Percentiles rank a stretch among this genome's conserved stretches.
Evolutionary conservation across 2,888 invertebrate genomes (phyloP).

Genomic region (Tanypteryx hageni): DNA sequence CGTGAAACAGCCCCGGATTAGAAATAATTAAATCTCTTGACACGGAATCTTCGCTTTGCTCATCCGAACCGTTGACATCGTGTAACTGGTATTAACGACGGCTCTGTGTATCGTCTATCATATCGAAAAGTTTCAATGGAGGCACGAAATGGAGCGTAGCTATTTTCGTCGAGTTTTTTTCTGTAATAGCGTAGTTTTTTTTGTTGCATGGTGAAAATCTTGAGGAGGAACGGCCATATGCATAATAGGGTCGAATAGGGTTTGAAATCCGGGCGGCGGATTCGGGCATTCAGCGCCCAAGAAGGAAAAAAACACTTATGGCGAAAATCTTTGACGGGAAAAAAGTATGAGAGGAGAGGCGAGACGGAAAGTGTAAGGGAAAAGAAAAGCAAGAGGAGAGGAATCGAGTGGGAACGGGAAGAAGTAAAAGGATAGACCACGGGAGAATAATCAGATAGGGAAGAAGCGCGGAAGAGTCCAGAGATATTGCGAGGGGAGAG

Average conservation of each 20-base stretch:
- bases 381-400: background rate
- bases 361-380: background rate
- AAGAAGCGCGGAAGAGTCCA: constrained; percentile 68
- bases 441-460: constrained; percentile 72
- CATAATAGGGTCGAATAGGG: background rate
- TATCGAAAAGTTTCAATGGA: no score
- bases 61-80: no score
- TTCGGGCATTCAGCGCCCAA: background rate
- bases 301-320: no score
- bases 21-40: constrained; percentile 49
- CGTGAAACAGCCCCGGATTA: constrained; percentile 52
- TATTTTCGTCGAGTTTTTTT: no score
- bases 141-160: no score
- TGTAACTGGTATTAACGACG: no score
- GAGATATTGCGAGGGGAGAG: constrained; percentile 58
- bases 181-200: no score
- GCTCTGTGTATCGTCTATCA: no score
- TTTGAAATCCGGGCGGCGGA: background rate
- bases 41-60: no score
- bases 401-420: background rate
- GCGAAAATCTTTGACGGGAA: background rate
- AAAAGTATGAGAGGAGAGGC: background rate
- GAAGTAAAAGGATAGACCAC: constrained; percentile 66
- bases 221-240: background rate
- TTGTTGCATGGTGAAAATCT: no score